Percentiles rank a stretch among this genome's conserved stretches.
These are phyloP conservation scores for Xiphophorus couchianus DNA, from an alignment of 2,113 vertebrate species.

Conservation along the genomic window DNA sequence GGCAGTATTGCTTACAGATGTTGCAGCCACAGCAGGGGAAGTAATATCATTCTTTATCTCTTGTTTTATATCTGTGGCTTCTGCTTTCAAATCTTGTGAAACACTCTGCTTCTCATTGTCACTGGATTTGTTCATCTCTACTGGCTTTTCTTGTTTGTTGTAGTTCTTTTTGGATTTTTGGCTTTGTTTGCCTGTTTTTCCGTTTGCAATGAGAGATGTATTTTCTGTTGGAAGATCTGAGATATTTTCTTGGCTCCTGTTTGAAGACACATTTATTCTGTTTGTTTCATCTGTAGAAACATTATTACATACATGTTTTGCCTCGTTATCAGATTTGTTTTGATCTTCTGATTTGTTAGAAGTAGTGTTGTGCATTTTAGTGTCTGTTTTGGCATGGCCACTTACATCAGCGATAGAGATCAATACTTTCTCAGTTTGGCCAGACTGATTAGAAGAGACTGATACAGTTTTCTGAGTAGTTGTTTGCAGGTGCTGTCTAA, in stretches of 20 bases:
- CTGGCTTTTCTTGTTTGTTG: conserved; percentile 68
- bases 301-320: conserved; percentile 10
- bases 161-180: conserved; percentile 71
- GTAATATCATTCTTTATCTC: conserved; percentile 44
- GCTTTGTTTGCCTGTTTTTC: conserved; percentile 67
- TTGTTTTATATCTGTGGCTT: conserved; percentile 56
- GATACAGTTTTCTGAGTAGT: conserved; percentile 66
- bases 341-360: conserved; percentile 33
- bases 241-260: conserved; percentile 48
- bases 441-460: conserved; percentile 60
- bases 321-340: conserved; percentile 37
- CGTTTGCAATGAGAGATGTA: conserved; percentile 57
- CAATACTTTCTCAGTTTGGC: conserved; percentile 45
- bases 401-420: conserved; percentile 32
- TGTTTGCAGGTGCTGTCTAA: conserved; percentile 68
- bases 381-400: conserved; percentile 55
- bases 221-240: conserved; percentile 57
- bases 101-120: conserved; percentile 45
- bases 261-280: conserved; percentile 42
- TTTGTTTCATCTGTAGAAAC: conserved; percentile 51
- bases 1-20: conserved; percentile 27
- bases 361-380: conserved; percentile 43
- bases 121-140: conserved; percentile 35
- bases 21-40: conserved; percentile 27
- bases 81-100: conserved; percentile 39